Evolutionary conservation across 2,888 invertebrate genomes (phyloP), one percentile per base, ranked within the genome.

Genomic region (Philaethria dido): DNA sequence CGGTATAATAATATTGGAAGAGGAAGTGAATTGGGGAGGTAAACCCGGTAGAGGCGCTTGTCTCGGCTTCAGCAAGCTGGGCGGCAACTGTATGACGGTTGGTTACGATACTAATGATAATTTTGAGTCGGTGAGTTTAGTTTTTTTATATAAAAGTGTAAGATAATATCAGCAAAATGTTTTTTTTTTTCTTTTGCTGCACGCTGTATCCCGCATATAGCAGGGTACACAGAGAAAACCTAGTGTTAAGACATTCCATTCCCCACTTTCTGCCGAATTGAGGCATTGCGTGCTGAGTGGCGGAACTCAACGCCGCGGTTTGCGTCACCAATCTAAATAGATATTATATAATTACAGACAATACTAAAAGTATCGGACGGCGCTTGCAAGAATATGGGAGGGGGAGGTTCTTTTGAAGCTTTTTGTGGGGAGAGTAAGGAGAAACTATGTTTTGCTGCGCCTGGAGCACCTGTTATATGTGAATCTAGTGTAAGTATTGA

Each of bases 391-490:
- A 57, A 22, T 9, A 55, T 50, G 16, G 64, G 64, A 2, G 52
- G 60, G 2, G 60, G 54, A 9, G 29, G 54, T 6, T 18, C 60
- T n/a, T 8, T 18, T 13, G 74, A 72, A 22, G 64, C 59, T 14
- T 62, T 57, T 11, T 74, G 74, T 44, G 72, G 70, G 8, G 39
- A 20, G 0, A 63, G 36, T 14, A 14, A 13, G 14, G 67, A 64
- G 3, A 18, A 20, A 0, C 44, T 13, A 9, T 72, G 72, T 45
- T 59, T 62, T 8, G 70, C 65, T 8, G 18, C 57, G 2, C 33
- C 57, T 6, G 74, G 74, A 3, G 69, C 70, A 1, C 74, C 74
- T 0, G 57, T 74, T 9, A 45, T 71, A 20, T 73, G 74, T 47
- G 59, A 42, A 20, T 60, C 54, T 20, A 65, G 47, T 16, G 68